These are phyloP conservation scores for Drosophila meridionalis DNA, from an alignment of 2,888 invertebrate genomes.

Conservation along the genomic window DNA sequence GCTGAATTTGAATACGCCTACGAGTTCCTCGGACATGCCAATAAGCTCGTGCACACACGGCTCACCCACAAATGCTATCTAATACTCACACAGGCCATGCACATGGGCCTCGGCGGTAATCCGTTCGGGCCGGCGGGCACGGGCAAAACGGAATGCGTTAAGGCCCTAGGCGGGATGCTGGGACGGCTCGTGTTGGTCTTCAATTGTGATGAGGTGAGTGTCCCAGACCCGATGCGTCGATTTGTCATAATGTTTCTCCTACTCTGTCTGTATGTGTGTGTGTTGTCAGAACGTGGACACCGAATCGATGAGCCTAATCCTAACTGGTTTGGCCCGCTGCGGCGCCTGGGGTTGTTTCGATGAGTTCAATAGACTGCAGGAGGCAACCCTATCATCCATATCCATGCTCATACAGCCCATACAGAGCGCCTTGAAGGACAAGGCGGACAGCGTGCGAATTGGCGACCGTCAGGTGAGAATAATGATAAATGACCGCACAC, in stretches of 20 bases:
- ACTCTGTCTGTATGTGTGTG: no score
- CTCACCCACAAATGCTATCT: slow-evolving; percentile 99
- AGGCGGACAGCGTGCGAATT: slow-evolving; percentile 85
- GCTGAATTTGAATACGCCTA: slow-evolving; percentile 98
- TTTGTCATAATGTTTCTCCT: slow-evolving; percentile 62
- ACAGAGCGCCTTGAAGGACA: slow-evolving; percentile 91
- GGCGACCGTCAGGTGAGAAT: slow-evolving; percentile 86
- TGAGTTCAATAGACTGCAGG: slow-evolving; percentile 98
- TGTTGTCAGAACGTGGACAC: slow-evolving; percentile 93
- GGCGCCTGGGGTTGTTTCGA: slow-evolving; percentile 99
- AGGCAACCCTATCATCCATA: slow-evolving; percentile 96
- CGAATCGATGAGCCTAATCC: slow-evolving; percentile 96
- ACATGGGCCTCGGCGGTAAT: slow-evolving; percentile 98
- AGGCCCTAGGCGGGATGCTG: slow-evolving; percentile 95
- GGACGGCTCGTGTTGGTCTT: slow-evolving; percentile 98
- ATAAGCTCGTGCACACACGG: slow-evolving; percentile 97
- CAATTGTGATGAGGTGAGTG: slow-evolving; percentile 96
- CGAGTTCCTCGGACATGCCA: slow-evolving; percentile 98
- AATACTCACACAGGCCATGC: slow-evolving; percentile 98
- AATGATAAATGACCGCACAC: slow-evolving; percentile 46
- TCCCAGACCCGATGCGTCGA: slow-evolving; percentile 11
- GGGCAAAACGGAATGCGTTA: slow-evolving; percentile 99
- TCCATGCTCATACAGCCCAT: slow-evolving; percentile 97
- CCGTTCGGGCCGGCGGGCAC: slow-evolving; percentile 99
- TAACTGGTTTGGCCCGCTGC: slow-evolving; percentile 96